Evolutionary conservation across 2,888 invertebrate species (phyloP), one percentile per base, ranked within the genome.

Genomic region (Chymomyza procnemis): DNA sequence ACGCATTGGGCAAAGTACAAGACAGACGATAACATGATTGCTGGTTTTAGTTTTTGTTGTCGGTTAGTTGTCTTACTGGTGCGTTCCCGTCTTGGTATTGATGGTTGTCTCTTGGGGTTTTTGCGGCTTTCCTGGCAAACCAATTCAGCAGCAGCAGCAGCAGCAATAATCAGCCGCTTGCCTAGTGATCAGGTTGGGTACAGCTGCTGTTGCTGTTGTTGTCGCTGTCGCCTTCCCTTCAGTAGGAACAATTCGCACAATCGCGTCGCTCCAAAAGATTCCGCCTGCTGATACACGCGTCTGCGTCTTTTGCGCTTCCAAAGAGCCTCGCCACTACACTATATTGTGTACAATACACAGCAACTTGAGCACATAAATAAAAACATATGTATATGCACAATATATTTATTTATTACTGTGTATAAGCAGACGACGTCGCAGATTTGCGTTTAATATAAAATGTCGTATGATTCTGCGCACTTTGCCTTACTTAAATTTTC

Each of bases 1-100:
- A 88, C 81, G 65, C 87, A 86, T 72, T 90, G 89, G 71, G 79
- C 77, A 78, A 89, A 86, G 78, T 85, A 86, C 66, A 86, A 76
- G 21, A 88, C 70, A 57, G 81, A 75, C 68, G 85, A 73, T 73
- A 88, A 73, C 89, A 90, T 89, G 62, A 22, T 58, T 50, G 41
- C 14, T 67, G 16, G 12, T 55, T 26, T 22, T 6, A 34, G 54
- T 54, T 65, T 50, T 57, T 64, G 59, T 41, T 56, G 47, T 57
- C 46, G 52, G 41, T 52, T 62, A 41, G 16, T 57, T 14, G 19
- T 21, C 22, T 14, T 22, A 57, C n/a, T 46, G 48, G 14, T 50
- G 22, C 21, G 26, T 47, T 30, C 46, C 18, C 60, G 46, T 63
- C 14, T 16, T 58, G 46, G 19, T 58, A 41, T 41, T 54, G 59